phyloP scores from a whole-genome alignment of 2,797 vertebrate species.

The Chrosomus eos region DNA sequence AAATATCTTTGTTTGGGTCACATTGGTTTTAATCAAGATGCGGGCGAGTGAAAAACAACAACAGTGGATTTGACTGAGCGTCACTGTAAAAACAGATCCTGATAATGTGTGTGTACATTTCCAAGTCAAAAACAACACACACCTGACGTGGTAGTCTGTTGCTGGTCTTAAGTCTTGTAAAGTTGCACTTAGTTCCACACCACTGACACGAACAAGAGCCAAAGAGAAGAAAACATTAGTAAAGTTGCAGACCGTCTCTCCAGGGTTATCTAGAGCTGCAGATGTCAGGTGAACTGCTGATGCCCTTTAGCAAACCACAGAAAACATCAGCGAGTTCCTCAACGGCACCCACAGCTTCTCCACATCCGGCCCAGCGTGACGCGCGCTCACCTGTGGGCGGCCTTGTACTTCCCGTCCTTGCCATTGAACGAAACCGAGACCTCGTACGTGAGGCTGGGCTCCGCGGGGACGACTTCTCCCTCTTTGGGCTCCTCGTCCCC shows the following conservation, averaged over 20 bases:
- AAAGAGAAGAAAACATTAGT: background rate
- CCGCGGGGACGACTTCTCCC: constrained; percentile 65
- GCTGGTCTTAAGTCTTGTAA: constrained; percentile 94
- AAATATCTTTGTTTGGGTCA: background rate
- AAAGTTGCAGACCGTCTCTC: background rate
- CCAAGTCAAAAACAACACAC: constrained; percentile 1
- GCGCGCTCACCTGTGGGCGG: constrained; percentile 82
- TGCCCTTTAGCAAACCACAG: constrained; percentile 12
- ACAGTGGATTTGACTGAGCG: background rate
- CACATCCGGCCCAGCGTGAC: background rate
- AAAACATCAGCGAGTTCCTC: constrained; percentile 7
- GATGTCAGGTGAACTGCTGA: background rate
- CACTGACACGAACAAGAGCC: constrained; percentile 72
- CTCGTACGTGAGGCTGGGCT: constrained; percentile 83
- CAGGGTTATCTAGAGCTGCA: background rate
- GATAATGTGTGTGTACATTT: background rate
- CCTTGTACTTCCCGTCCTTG: constrained; percentile 91
- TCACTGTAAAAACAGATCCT: background rate
- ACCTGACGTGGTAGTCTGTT: constrained; percentile 95
- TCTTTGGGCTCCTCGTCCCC: constrained; percentile 70
- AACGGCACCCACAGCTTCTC: background rate
- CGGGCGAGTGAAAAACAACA: background rate
- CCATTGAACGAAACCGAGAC: constrained; percentile 86
- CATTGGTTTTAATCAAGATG: background rate
- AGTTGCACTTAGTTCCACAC: constrained; percentile 88